Evolutionary conservation across 2,797 vertebrate species (phyloP).

Genomic region (Enteromius mattozi): DNA sequence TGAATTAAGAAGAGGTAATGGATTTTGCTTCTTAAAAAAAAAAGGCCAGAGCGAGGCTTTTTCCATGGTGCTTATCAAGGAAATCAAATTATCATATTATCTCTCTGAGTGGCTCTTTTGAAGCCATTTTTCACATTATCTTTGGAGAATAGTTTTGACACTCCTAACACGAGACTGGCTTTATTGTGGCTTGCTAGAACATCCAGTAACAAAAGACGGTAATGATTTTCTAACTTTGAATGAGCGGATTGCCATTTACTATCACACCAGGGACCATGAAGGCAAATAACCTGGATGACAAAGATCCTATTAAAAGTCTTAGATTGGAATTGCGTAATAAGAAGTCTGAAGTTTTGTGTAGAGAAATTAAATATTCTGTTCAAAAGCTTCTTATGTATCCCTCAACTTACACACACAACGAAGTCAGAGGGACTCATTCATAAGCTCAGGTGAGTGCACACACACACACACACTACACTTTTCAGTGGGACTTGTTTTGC

Average conservation of each 20-base stretch:
- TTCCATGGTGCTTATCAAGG: slow-evolving; percentile 82
- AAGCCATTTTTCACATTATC: slow-evolving; percentile 79
- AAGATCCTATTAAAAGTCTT: slow-evolving; percentile 44
- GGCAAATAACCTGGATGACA: slow-evolving; percentile 47
- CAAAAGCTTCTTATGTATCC: slow-evolving; percentile 20
- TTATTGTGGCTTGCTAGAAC: slow-evolving; percentile 79
- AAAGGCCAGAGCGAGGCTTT: slow-evolving; percentile 80
- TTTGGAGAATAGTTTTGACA: slow-evolving; percentile 82
- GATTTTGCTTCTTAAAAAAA: slow-evolving; percentile 79
- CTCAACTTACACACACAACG: background rate
- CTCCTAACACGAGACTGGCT: slow-evolving; percentile 79
- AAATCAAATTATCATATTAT: slow-evolving; percentile 86
- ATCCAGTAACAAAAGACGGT: slow-evolving; percentile 75
- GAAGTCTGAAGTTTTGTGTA: slow-evolving; percentile 12
- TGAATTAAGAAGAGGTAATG: slow-evolving; percentile 86
- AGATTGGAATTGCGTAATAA: slow-evolving; percentile 37
- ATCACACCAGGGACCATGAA: slow-evolving; percentile 61
- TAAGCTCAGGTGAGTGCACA: background rate
- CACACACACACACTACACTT: slow-evolving; percentile 11
- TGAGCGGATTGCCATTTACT: slow-evolving; percentile 66
- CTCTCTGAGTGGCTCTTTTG: slow-evolving; percentile 80
- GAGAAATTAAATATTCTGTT: slow-evolving; percentile 26
- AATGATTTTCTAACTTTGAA: slow-evolving; percentile 71
- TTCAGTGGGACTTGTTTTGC: slow-evolving; percentile 17
- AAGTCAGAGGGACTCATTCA: slow-evolving; percentile 2